Conservation (phyloP, 2,888 invertebrate species). For the Troglohyphantes excavatus region DNA sequence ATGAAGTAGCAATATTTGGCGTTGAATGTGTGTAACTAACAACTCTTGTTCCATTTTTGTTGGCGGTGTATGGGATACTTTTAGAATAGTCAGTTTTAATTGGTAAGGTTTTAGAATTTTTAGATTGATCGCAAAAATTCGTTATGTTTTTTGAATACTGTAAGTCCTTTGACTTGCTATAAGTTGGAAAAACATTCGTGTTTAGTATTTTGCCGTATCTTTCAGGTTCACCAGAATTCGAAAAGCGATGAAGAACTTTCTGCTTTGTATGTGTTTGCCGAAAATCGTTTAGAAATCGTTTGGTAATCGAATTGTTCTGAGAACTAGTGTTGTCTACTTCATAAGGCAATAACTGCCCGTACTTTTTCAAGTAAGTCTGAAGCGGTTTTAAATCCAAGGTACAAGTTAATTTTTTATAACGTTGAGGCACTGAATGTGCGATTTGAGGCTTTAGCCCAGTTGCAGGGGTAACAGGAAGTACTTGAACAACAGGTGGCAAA, state of each 20-base stretch:
- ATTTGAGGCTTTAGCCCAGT: constrained; percentile 20
- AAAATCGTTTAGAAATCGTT: constrained; percentile 17
- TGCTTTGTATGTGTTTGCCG: background rate
- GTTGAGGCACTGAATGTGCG: constrained; percentile 40
- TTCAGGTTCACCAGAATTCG: background rate
- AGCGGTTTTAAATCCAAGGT: constrained; percentile 52
- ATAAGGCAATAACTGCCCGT: background rate
- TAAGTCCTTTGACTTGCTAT: background rate
- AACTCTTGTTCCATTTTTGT: background rate
- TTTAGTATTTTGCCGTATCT: background rate
- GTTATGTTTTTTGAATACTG: background rate
- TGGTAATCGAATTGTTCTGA: background rate
- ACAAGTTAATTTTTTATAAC: constrained; percentile 30
- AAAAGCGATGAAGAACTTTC: background rate
- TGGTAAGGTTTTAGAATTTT: background rate
- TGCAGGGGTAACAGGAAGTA: background rate
- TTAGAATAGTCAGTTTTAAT: background rate
- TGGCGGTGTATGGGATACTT: background rate
- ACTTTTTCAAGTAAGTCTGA: constrained; percentile 44
- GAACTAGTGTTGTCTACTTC: background rate
- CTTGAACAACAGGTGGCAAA: constrained; percentile 50
- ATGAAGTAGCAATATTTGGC: background rate
- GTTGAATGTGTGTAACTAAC: background rate
- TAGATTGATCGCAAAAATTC: background rate
- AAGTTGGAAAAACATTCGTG: background rate